These are phyloP conservation scores for Lethocerus indicus DNA, from an alignment of 1,140 invertebrate genomes.

Conservation along the genomic window DNA sequence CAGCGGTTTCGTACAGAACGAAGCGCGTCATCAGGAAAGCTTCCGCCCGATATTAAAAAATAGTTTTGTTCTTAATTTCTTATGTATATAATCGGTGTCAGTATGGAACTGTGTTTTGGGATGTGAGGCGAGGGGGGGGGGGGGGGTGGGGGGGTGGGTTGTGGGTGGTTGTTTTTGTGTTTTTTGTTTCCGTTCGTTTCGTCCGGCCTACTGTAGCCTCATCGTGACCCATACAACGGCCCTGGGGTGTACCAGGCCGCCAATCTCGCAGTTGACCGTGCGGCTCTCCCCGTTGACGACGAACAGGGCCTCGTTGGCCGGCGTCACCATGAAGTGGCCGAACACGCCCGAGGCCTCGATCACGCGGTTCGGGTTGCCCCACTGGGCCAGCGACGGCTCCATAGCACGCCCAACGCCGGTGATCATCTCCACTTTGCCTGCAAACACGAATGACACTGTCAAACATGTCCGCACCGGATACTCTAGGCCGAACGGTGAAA, in stretches of 20 bases:
- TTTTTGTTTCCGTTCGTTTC: too few species aligned
- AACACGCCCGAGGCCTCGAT: conserved; percentile 52
- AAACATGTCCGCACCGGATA: too few species aligned
- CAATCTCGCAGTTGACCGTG: conserved; percentile 63
- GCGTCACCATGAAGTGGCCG: conserved; percentile 57
- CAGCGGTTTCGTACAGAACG: too few species aligned
- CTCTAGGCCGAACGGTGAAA: too few species aligned
- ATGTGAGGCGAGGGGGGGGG: too few species aligned
- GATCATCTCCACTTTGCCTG: conserved; percentile 62
- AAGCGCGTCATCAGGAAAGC: too few species aligned
- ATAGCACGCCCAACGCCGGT: conserved; percentile 50
- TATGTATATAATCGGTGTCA: too few species aligned
- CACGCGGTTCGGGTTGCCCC: conserved; percentile 47
- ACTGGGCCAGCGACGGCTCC: conserved; percentile 35
- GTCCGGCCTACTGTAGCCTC: conserved; percentile 20
- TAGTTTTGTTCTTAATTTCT: too few species aligned
- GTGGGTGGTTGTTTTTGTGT: too few species aligned
- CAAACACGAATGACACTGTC: conserved; percentile 15
- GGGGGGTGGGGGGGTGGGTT: too few species aligned
- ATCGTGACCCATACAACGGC: conserved; percentile 46
- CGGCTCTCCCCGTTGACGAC: conserved; percentile 54
- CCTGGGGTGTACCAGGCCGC: conserved; percentile 43
- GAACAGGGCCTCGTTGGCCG: conserved; percentile 51
- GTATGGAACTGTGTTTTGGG: too few species aligned
- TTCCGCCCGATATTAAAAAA: too few species aligned